These are phyloP conservation scores for Corapipo altera DNA, from an alignment of 2,113 vertebrate genomes.

Conservation along the genomic window DNA sequence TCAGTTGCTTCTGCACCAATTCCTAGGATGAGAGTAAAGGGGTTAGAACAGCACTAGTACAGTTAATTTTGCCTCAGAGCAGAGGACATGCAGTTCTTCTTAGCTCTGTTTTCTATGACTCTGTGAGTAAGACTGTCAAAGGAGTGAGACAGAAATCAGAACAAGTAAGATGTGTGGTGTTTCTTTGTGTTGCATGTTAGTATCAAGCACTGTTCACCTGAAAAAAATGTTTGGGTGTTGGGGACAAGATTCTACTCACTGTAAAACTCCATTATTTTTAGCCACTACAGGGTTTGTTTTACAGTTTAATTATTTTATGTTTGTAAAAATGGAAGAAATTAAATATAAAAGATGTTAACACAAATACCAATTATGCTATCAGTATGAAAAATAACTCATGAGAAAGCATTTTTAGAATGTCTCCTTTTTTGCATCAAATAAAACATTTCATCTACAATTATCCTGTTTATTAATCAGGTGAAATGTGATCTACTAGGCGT, in stretches of 20 bases:
- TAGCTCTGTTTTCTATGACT: background rate
- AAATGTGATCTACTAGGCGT: background rate
- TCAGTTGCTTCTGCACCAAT: background rate
- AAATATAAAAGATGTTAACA: background rate
- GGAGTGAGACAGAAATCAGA: background rate
- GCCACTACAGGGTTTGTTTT: background rate
- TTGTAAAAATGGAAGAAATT: background rate
- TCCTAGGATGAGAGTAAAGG: background rate
- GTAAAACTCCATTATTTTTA: background rate
- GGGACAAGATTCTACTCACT: background rate
- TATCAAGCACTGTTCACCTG: background rate
- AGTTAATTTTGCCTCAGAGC: background rate
- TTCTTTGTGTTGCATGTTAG: background rate
- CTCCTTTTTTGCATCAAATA: background rate
- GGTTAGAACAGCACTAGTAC: background rate
- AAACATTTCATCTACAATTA: background rate
- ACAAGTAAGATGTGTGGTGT: background rate
- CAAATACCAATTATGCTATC: background rate
- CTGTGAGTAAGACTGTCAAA: background rate
- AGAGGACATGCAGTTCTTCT: background rate
- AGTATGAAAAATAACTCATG: background rate
- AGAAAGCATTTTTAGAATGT: background rate
- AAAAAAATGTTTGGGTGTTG: accelerated
- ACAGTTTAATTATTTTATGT: background rate
- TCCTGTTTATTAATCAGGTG: background rate